Evolutionary conservation across 2,113 vertebrate genomes (phyloP), one percentile per base, ranked within the genome.

Genomic region (Eira barbara): DNA sequence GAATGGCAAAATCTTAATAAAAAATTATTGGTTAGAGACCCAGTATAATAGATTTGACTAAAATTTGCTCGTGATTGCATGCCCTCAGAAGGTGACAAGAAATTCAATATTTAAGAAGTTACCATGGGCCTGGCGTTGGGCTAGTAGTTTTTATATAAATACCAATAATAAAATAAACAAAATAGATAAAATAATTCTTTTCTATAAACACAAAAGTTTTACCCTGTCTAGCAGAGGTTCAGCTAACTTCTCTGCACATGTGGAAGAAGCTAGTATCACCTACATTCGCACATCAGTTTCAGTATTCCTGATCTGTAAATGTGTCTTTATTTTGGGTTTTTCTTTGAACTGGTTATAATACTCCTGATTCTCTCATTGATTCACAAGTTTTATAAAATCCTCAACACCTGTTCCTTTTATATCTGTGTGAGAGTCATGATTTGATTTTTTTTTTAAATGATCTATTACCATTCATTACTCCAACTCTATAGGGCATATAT

Each of bases 41-140:
- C 12, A 12, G 34, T 84, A 57, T 61, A 57, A 79, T 17, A 84
- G 7, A 39, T 59, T 76, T 85, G 5, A 94, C 1, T 88, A 67
- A 65, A 91, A 36, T 93, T 21, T 65, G 17, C 4, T 42, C 82
- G 2, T 47, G 39, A 47, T 5, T 39, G 7, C 18, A 57, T 59
- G 14, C 17, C 49, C 20, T 95, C 83, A 81, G 45, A 89, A 69
- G 10, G 27, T 79, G 21, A 8, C 23, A 82, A 45, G 45, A 0
- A 57, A 61, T 86, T 88, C 78, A 57, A 84, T 12, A 87, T n/a
- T 57, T 61, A 27, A 95, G 34, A 93, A 78, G 29, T n/a, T 65
- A n/a, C 36, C 4, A 17, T 49, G 0, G 59, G 8, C 4, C 8
- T 27, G 25, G 2, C 25, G 1, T 27, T 94, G 8, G 57, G 1